A percentile compares a stretch with the other conserved stretches of the same genome.
phyloP scores from a whole-genome alignment of 2,113 vertebrate genomes.

The Machaerirhynchus nigripectus region DNA sequence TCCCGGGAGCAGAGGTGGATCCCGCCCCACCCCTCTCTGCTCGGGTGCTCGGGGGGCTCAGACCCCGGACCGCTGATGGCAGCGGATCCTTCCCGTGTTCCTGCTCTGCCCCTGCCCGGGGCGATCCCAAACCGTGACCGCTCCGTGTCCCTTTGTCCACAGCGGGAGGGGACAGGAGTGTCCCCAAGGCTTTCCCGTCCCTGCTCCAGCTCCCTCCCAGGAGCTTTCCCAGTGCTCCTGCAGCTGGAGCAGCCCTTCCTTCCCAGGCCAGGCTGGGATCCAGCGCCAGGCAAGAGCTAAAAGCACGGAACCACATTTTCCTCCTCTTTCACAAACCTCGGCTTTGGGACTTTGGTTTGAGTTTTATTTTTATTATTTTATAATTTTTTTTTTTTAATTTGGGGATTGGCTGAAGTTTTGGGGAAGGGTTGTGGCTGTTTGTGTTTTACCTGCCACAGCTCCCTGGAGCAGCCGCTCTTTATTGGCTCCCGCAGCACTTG shows the following conservation, averaged over 20 bases:
- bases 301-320: neutral
- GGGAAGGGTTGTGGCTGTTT: neutral
- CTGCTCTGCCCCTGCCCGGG: neutral
- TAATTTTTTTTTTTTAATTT: neutral
- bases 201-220: neutral
- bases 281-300: neutral
- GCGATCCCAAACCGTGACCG: neutral
- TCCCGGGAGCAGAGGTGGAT: too few species aligned
- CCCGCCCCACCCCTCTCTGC: neutral
- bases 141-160: neutral
- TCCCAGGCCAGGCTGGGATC: neutral
- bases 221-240: neutral
- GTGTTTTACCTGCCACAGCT: slow-evolving; percentile 33
- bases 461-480: neutral
- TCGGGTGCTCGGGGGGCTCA: neutral
- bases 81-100: neutral
- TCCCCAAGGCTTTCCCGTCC: neutral
- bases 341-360: neutral
- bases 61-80: neutral
- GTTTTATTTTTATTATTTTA: neutral
- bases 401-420: neutral
- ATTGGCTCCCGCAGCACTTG: slow-evolving; percentile 15
- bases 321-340: neutral
- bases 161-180: neutral
- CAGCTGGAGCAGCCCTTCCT: neutral